Percentiles rank a stretch among this genome's conserved stretches.
These are phyloP conservation scores for Lagria hirta DNA, from an alignment of 2,888 invertebrate genomes.

Conservation along the genomic window DNA sequence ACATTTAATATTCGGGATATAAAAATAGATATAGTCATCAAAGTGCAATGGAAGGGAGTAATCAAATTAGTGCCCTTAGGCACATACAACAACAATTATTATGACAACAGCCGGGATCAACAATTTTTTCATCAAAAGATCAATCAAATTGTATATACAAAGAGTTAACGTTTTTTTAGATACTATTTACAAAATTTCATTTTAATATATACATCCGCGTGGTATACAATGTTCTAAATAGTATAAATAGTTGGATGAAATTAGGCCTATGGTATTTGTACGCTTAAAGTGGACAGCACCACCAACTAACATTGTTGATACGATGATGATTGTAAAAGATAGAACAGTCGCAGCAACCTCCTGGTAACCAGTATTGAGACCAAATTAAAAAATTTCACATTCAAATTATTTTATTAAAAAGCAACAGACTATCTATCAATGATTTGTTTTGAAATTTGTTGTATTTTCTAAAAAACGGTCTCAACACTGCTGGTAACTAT, in stretches of 20 bases:
- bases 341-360: constrained; percentile 17
- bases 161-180: constrained; percentile 42
- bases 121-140: constrained; percentile 31
- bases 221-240: constrained; percentile 27
- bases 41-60: constrained; percentile 39
- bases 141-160: constrained; percentile 46
- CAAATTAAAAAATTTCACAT: background rate
- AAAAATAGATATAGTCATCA: constrained; percentile 48
- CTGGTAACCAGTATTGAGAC: constrained; percentile 21
- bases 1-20: constrained; percentile 49
- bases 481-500: constrained; percentile 28
- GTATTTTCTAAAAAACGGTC: too few relatives aligned
- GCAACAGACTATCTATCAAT: too few relatives aligned
- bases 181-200: constrained; percentile 38
- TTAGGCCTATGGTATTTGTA: constrained; percentile 53
- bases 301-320: constrained; percentile 32
- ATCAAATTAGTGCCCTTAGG: constrained; percentile 28
- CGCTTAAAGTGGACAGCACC: constrained; percentile 48
- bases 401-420: constrained; percentile 3
- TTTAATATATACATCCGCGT: constrained; percentile 41
- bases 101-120: constrained; percentile 48
- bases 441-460: too few relatives aligned
- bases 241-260: constrained; percentile 33
- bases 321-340: constrained; percentile 15
- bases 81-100: constrained; percentile 46